Base-by-base conservation (phyloP, 1,140 invertebrate species). In the Coptotermes formosanus region DNA sequence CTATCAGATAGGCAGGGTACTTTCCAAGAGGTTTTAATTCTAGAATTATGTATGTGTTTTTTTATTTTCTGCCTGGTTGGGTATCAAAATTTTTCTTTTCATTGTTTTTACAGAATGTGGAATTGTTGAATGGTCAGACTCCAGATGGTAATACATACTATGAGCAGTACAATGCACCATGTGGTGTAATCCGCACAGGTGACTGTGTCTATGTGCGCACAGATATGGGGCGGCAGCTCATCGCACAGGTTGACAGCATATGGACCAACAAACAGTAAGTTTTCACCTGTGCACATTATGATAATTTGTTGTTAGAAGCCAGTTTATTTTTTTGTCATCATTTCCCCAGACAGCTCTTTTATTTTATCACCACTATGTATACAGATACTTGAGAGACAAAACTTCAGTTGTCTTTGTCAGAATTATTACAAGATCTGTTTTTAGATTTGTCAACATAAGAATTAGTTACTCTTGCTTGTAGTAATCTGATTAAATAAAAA, bases 151-250 rank as follows among this genome's bases (percentile, higher is more conserved):
- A 95, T 90, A 95, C 94, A 1, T 98, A 97, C 91, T 99, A 97
- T 90, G 97, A 99, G 91, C 98, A 99, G 90, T 98, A 96, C 89
- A 97, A 96, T 89, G 95, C 96, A 0, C 96, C 95, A 89, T 95
- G 94, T 64, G 96, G 97, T 44, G 93, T 95, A 52, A 93, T 98
- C 86, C 96, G 98, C 94, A 96, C 95, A 82, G 98, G 98, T 23
- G 98, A 99, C 91, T 98, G 96, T 91, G 97, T 99, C 52, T 98
- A 98, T 90, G 97, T 98, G 21, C 95, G 96, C 59, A 97, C 95
- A 30, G 96, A 97, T 89, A 94, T 95, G 84, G 95, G 96, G 52
- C 95, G 95, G 90, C 96, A 97, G 90, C 93, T 97, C 86, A 96
- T 99, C 86, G 96, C 97, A n/a, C 95, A 98, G 91, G 95, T 99